These are phyloP conservation scores for Zelostemma sp. DNA, from an alignment of 1,140 invertebrate species.

Conservation along the genomic window DNA sequence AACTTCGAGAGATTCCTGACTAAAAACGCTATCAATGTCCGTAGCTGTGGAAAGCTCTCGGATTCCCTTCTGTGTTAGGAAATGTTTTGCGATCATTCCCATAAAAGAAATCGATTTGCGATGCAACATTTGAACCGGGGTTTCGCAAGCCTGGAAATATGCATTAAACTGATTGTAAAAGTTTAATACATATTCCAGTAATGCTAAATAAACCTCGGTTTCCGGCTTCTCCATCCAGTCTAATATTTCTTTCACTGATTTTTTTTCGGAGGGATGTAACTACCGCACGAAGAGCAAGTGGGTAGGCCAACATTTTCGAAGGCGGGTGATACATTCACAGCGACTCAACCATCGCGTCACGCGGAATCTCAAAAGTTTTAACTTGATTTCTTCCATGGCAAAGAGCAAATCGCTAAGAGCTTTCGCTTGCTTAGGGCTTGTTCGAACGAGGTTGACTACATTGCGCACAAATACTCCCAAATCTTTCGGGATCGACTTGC, in stretches of 20 bases:
- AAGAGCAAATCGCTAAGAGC: no score
- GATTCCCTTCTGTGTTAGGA: constrained; percentile 20
- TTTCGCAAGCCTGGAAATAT: constrained; percentile 20
- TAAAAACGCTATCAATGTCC: background rate
- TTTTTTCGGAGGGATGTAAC: background rate
- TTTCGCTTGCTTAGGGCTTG: no score
- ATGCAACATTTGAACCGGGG: constrained; percentile 12
- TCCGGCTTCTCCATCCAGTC: constrained; percentile 6
- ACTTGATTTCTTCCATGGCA: no score
- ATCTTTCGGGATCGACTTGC: no score
- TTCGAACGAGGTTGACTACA: no score
- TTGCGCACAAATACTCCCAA: no score
- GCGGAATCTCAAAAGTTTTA: no score
- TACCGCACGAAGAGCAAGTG: background rate
- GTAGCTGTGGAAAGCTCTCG: constrained; percentile 1
- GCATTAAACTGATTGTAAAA: constrained; percentile 29
- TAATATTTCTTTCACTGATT: constrained; percentile 1
- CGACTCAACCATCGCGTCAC: background rate
- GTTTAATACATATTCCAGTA: constrained; percentile 21
- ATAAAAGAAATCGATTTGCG: background rate
- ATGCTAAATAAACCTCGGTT: constrained; percentile 17
- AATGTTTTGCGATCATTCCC: constrained; percentile 14
- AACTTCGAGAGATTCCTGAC: constrained; percentile 12
- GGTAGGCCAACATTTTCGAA: constrained; percentile 20
- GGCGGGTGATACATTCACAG: background rate